Evolutionary conservation across 1,140 invertebrate species (phyloP).

Genomic region (Oncopeltus fasciatus): DNA sequence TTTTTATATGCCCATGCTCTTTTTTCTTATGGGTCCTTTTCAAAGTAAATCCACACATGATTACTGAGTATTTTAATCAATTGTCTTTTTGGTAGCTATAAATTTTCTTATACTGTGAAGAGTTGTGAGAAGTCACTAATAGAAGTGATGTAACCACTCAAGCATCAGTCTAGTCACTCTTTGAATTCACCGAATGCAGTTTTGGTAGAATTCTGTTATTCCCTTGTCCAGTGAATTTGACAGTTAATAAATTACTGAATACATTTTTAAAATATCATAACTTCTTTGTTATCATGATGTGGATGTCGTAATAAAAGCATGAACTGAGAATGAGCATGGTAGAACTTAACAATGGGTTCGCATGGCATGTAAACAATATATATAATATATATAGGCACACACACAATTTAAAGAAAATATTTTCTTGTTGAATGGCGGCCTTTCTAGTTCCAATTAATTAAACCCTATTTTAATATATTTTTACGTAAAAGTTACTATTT

Average conservation of each 20-base stretch:
- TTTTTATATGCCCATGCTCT: background rate
- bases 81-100: background rate
- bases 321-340: background rate
- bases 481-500: too few relatives aligned
- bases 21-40: background rate
- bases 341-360: conserved; percentile 3
- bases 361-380: background rate
- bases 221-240: too few relatives aligned
- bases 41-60: background rate
- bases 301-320: background rate
- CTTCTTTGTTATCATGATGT: background rate
- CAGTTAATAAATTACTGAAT: too few relatives aligned
- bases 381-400: conserved; percentile 6
- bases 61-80: background rate
- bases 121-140: background rate
- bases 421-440: too few relatives aligned
- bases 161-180: background rate
- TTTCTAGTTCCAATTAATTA: too few relatives aligned
- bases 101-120: too few relatives aligned
- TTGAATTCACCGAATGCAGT: background rate
- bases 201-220: too few relatives aligned
- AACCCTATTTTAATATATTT: too few relatives aligned
- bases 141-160: background rate
- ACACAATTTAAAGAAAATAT: too few relatives aligned
- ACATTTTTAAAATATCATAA: too few relatives aligned